phyloP scores from a whole-genome alignment of 2,113 vertebrate species.

The Gymnorhina tibicen region DNA sequence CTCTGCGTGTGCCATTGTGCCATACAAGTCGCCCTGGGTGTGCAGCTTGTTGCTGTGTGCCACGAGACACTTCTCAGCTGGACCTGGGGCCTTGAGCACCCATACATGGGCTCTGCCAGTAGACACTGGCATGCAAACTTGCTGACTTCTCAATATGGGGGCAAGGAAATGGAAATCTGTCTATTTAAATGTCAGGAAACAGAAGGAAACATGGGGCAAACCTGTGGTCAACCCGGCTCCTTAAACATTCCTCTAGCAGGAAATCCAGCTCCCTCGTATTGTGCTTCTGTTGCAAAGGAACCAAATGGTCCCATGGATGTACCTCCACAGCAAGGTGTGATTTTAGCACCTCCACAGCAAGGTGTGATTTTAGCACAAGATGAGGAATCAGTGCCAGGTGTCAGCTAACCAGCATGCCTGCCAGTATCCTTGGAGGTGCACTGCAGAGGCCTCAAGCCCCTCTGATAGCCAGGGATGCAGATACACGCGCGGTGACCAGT shows the following conservation, averaged over 20 bases:
- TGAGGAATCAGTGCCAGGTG: neutral
- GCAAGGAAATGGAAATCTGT: neutral
- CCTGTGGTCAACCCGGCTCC: neutral
- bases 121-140: neutral
- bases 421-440: neutral
- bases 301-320: neutral
- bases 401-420: neutral
- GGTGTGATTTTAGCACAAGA: neutral
- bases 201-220: neutral
- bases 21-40: neutral
- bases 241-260: neutral
- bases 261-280: neutral
- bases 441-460: neutral
- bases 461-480: neutral
- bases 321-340: neutral
- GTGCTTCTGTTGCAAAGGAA: neutral
- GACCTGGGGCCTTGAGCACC: too few relatives aligned
- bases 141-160: neutral
- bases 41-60: neutral
- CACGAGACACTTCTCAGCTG: neutral
- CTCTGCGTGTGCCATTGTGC: neutral
- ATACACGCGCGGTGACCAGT: fast-evolving
- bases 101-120: neutral
- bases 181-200: neutral
- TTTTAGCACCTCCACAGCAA: neutral